Conservation (phyloP, 1,140 invertebrate species). For the Steinernema feltiae region DNA sequence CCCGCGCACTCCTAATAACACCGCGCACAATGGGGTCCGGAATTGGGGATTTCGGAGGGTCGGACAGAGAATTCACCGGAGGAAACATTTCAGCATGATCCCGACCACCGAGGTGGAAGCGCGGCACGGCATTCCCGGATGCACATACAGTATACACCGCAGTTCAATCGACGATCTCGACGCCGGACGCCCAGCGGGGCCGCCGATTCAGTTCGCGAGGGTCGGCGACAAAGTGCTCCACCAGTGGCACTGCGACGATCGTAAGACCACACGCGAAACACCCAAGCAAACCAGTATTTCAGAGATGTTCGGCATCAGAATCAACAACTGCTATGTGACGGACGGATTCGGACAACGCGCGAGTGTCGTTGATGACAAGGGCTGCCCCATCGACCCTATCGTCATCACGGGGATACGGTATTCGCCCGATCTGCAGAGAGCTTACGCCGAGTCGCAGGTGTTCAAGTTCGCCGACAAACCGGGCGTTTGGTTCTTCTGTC, state of each 20-base stretch:
- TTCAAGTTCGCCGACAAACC: constrained; percentile 48
- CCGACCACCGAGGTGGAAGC: constrained; percentile 57
- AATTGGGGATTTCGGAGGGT: not conserved
- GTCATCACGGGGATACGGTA: constrained; percentile 56
- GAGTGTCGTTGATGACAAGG: constrained; percentile 46
- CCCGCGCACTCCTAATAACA: not conserved
- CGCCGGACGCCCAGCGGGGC: constrained; percentile 47
- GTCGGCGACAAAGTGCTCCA: constrained; percentile 54
- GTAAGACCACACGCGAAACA: constrained; percentile 23
- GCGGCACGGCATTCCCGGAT: constrained; percentile 55
- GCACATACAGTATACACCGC: constrained; percentile 51
- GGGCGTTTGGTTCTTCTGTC: constrained; percentile 57
- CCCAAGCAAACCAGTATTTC: constrained; percentile 17
- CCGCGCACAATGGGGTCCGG: not conserved
- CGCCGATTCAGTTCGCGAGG: constrained; percentile 52
- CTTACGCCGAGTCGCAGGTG: constrained; percentile 52
- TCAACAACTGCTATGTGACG: constrained; percentile 57
- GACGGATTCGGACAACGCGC: constrained; percentile 49
- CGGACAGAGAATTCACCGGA: not conserved
- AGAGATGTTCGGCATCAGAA: constrained; percentile 56
- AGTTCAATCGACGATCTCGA: constrained; percentile 53
- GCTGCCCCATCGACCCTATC: constrained; percentile 51
- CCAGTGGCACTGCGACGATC: constrained; percentile 57
- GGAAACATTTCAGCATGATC: constrained; percentile 47
- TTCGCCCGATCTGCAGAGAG: constrained; percentile 50